These are phyloP conservation scores for Nemapogon koenigi DNA, from an alignment of 2,888 invertebrate genomes.

Conservation along the genomic window DNA sequence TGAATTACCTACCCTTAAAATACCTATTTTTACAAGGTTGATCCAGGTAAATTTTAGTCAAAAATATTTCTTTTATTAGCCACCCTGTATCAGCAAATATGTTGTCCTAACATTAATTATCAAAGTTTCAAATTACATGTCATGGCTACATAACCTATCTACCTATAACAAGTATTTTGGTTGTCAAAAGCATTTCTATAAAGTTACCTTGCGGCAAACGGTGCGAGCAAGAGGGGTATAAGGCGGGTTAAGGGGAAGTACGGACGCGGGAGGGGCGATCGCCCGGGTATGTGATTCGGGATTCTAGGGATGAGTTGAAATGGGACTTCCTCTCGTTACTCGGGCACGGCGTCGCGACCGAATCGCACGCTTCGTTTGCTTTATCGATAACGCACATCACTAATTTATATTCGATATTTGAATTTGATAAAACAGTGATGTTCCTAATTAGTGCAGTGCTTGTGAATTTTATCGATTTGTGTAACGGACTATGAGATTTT, in stretches of 20 bases:
- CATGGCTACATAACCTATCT: too few relatives aligned
- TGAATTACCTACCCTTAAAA: too few relatives aligned
- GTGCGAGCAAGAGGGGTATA: constrained; percentile 57
- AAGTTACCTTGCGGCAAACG: constrained; percentile 30
- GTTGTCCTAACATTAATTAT: too few relatives aligned
- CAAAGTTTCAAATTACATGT: too few relatives aligned
- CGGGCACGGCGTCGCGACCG: constrained; percentile 51
- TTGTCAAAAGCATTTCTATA: too few relatives aligned
- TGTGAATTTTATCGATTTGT: too few relatives aligned
- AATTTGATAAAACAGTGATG: neutral
- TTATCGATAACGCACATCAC: constrained; percentile 4
- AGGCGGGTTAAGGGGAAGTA: constrained; percentile 27
- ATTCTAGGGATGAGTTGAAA: constrained; percentile 65
- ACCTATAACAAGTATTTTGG: too few relatives aligned
- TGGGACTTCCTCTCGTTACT: constrained; percentile 62
- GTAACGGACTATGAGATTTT: too few relatives aligned
- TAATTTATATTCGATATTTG: constrained; percentile 20
- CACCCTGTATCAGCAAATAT: too few relatives aligned
- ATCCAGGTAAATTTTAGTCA: too few relatives aligned
- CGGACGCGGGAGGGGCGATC: constrained; percentile 46
- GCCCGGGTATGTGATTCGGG: constrained; percentile 61
- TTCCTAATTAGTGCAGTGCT: constrained; percentile 5
- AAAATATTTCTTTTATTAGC: too few relatives aligned
- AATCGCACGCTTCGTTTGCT: constrained; percentile 23
- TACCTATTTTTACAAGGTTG: too few relatives aligned